A percentile compares a stretch with the other conserved stretches of the same genome.
Conservation (phyloP, 2,113 vertebrate species). For the Acinonyx jubatus region DNA sequence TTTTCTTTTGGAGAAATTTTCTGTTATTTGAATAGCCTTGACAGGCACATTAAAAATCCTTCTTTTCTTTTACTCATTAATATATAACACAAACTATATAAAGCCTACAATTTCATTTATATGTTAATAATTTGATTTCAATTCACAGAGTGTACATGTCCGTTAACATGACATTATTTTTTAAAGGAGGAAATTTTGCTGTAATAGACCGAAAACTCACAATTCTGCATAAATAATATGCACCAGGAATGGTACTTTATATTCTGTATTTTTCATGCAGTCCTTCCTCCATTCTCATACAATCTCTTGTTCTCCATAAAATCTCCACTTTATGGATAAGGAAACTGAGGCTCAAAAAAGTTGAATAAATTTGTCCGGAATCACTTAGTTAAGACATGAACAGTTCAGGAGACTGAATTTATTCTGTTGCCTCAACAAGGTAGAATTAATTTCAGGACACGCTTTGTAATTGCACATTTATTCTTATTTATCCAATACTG, state of each 20-base stretch:
- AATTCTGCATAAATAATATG: neutral
- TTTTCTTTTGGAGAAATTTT: neutral
- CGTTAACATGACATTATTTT: neutral
- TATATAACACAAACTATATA: neutral
- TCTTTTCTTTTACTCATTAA: neutral
- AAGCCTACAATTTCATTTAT: neutral
- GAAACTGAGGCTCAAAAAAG: neutral
- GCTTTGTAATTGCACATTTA: neutral
- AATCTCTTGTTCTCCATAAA: neutral
- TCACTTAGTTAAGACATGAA: neutral
- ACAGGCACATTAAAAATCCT: neutral
- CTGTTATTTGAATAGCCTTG: neutral
- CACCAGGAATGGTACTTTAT: neutral
- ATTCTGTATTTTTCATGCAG: neutral
- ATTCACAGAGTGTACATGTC: neutral
- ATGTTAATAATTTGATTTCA: constrained; percentile 12
- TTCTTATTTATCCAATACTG: neutral
- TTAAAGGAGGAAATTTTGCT: neutral
- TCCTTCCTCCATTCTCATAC: neutral
- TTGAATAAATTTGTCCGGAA: neutral
- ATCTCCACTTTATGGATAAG: neutral
- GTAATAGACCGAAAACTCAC: neutral
- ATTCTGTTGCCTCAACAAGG: neutral
- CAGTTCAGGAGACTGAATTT: neutral
- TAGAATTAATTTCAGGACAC: neutral